Base-by-base conservation (phyloP, 2,113 vertebrate genomes). In the Sterrhoptilus dennistouni region DNA sequence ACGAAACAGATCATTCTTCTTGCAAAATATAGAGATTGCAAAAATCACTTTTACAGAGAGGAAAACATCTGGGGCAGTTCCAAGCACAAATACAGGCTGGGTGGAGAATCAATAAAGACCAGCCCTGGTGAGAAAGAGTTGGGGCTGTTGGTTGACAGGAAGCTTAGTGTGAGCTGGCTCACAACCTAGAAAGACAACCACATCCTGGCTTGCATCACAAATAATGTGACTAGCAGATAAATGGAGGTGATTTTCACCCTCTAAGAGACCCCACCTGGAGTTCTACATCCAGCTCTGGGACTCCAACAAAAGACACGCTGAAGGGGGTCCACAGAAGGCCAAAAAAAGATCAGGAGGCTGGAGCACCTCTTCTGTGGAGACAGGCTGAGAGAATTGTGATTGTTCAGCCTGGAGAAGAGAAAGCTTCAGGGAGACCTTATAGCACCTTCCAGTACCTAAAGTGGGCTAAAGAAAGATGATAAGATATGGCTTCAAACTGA, bases 401-500 rank as follows among this genome's bases (percentile, higher is more conserved):
- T 74, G 23, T 16, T 81, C 12, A 59, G 22, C 10, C 27, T 20
- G 19, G 12, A 65, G 22, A 56, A 54, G 16, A 40, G 16, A 72
- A 72, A 14, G 15, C 27, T 50, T 22, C 36, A 50, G 14, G 18
- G 12, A 72, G 10, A 36, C 36, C 14, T 33, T 24, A 44, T 0
- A 44, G 44, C 31, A 65, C 18, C 8, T 72, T 50, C 36, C 8
- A 44, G 23, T 23, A 59, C 14, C 35, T 65, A 50, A 72, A 57
- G 2, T 3, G 12, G 17, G 4, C 59, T 36, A 59, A 16, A 52
- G 36, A 36, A 65, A 57, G 28, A 50, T 19, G 2, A 0, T 4
- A 81, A 47, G 25, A 72, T 21, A 49, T 49, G 18, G 23, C 27
- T 74, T 89, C 27, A 11, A 52, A 66, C 60, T 24, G 10, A 59